phyloP scores from a whole-genome alignment of 2,113 vertebrate genomes.

The Corynorhinus townsendii region DNA sequence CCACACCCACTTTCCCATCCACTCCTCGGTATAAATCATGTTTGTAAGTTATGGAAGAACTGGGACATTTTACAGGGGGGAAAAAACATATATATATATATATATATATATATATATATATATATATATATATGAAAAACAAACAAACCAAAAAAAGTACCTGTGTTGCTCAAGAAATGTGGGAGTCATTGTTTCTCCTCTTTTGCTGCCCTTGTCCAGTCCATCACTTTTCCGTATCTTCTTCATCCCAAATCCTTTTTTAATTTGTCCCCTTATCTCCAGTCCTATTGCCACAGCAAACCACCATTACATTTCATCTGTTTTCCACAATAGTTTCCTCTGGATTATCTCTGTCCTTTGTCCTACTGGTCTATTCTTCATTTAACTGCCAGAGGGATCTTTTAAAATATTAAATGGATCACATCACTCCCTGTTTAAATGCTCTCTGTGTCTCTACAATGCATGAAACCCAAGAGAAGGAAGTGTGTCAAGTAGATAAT shows the following conservation, averaged over 20 bases:
- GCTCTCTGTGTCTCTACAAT: background rate
- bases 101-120: too few species aligned
- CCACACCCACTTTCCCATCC: too few species aligned
- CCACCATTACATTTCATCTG: background rate
- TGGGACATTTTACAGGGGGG: too few species aligned
- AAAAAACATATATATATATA: too few species aligned
- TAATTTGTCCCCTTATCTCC: background rate
- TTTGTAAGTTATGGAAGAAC: too few species aligned
- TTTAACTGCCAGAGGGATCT: background rate
- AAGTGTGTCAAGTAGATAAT: background rate
- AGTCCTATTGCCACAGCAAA: background rate
- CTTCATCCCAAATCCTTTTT: background rate
- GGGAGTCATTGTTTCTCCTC: background rate
- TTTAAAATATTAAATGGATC: conserved; percentile 22
- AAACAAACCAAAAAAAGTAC: too few species aligned
- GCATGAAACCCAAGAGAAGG: background rate
- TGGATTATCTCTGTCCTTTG: background rate
- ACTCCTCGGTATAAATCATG: too few species aligned
- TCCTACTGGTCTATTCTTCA: background rate
- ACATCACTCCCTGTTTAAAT: background rate
- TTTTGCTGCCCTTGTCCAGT: background rate
- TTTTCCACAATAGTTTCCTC: background rate
- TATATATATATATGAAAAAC: too few species aligned
- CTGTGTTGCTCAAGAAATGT: background rate
- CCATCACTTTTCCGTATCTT: background rate